Evolutionary conservation across 2,888 invertebrate genomes (phyloP), one percentile per base, ranked within the genome.

Genomic region (Heliothis peltigera): DNA sequence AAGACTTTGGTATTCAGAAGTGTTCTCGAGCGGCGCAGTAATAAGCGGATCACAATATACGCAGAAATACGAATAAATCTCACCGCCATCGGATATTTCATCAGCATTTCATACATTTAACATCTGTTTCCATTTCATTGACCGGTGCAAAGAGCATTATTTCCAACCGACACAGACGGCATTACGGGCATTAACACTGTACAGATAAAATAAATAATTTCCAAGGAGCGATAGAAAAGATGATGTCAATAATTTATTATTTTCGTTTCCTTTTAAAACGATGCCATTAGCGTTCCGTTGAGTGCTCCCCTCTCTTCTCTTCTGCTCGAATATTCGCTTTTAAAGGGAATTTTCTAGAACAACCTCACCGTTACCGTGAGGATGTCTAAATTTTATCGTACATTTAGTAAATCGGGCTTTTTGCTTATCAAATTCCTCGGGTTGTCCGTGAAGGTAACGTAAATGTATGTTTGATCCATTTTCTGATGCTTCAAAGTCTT

Each of bases 231-330:
- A 88, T 88, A 87, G 83, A 87, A 89, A 80, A 87, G 85, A 85
- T 87, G 87, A 88, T 90, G 91, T 92, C 91, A 92, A 93, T 92
- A 92, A 92, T 90, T 91, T 91, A 92, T 93, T 92, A 91, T 92
- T 91, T 92, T 92, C 89, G 85, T 89, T 91, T 89, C 89, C 89
- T 89, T 89, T 89, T 87, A 91, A 92, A 91, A 87, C 86, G 88
- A 86, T 72, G 89, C 92, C 91, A 92, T 93, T 92, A 93, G 89
- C 86, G 87, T 78, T 81, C 77, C 82, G 87, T 74, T 86, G 90
- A 91, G 92, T 90, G 91, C 89, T 89, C 79, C 83, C 76, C 82
- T 82, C 83, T 79, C 82, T 72, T 39, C 82, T 81, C 82, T 77
- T 75, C 84, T 64, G 85, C 86, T 87, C 85, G 83, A 89, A 91